Percentiles rank a stretch among this genome's conserved stretches.
Evolutionary conservation across 53 echinoderm and acorn worm genomes (phyloP).

Genomic region (Astropecten irregularis): DNA sequence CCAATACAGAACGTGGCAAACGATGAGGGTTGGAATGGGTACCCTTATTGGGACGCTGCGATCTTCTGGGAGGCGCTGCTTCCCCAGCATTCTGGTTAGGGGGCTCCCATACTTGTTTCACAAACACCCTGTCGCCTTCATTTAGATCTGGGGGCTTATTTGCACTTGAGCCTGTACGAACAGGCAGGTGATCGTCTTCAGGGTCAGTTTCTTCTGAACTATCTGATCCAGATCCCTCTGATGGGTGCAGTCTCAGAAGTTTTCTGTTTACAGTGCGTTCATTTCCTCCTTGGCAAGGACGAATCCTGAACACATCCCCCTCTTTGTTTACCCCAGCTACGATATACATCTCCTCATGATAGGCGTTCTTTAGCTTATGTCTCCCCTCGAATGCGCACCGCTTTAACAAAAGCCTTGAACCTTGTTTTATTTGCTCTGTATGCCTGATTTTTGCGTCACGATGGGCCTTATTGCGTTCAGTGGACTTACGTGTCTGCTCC

Average conservation of each 20-base stretch:
- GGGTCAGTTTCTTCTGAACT: neutral
- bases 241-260: neutral
- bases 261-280: constrained; percentile 11
- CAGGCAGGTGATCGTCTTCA: too few relatives aligned
- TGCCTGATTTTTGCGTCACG: neutral
- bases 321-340: neutral
- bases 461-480: neutral
- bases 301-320: neutral
- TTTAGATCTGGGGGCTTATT: neutral
- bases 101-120: constrained; percentile 17
- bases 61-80: neutral
- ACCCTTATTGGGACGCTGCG: neutral
- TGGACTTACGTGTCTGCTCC: neutral
- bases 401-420: constrained; percentile 45
- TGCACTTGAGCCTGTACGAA: neutral
- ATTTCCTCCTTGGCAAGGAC: neutral
- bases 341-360: neutral
- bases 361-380: constrained; percentile 57
- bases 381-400: constrained; percentile 54
- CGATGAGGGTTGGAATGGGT: neutral
- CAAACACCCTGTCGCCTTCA: neutral
- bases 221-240: neutral
- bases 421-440: neutral
- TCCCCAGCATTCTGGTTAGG: neutral
- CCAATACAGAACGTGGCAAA: neutral